Percentiles rank a stretch among this genome's conserved stretches.
phyloP scores from a whole-genome alignment of 2,113 vertebrate species.

The Colossoma macropomum region DNA sequence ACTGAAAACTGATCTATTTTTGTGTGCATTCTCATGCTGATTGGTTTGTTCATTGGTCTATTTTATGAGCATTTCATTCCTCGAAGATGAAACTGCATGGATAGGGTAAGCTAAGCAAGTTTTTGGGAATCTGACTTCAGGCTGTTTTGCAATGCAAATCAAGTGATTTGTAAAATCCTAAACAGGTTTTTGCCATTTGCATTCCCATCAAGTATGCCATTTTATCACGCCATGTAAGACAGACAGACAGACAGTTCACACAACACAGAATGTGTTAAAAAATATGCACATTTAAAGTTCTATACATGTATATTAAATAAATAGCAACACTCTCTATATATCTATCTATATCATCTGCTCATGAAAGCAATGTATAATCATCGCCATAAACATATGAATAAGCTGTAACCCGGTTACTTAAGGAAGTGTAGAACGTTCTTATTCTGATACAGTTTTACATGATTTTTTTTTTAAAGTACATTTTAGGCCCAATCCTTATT shows the following conservation, averaged over 20 bases:
- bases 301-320: no score
- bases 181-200: constrained; percentile 8
- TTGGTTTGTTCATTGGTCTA: neutral
- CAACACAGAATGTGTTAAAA: no score
- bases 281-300: no score
- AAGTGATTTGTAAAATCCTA: constrained; percentile 36
- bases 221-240: neutral
- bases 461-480: no score
- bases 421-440: no score
- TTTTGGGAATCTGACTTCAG: neutral
- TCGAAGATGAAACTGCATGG: neutral
- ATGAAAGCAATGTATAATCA: no score
- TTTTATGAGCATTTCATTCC: neutral
- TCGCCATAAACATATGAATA: no score
- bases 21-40: constrained; percentile 21
- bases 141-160: constrained; percentile 49
- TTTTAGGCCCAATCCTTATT: no score
- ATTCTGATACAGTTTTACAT: no score
- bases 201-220: neutral
- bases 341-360: no score
- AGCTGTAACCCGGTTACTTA: no score
- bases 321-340: no score
- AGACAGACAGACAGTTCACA: neutral
- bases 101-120: neutral
- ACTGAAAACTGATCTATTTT: neutral